Evolutionary conservation across 2,113 vertebrate genomes (phyloP).

Genomic region (Solenodon paradoxus): DNA sequence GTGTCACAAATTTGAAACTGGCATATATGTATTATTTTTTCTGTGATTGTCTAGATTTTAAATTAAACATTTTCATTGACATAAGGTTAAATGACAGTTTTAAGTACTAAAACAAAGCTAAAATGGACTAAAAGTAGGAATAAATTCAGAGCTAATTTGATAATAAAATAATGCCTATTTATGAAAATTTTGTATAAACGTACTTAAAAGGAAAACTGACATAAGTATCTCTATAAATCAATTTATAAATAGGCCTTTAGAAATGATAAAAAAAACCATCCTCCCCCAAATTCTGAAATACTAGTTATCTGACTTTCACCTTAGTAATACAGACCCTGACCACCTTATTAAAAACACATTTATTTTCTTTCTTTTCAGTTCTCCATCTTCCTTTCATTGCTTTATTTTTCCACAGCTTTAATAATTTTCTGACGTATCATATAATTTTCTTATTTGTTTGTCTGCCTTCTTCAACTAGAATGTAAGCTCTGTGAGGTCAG

Average conservation of each 20-base stretch:
- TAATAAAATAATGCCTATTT: background rate
- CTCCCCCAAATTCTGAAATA: background rate
- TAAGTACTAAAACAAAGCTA: background rate
- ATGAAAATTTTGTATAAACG: background rate
- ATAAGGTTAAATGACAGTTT: background rate
- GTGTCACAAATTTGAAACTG: background rate
- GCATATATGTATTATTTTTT: background rate
- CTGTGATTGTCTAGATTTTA: background rate
- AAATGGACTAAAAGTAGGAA: background rate
- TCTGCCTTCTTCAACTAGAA: background rate
- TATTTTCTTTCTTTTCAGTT: background rate
- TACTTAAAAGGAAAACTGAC: background rate
- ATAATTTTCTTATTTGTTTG: background rate
- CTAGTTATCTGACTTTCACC: background rate
- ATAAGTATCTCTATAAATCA: background rate
- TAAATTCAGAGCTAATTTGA: conserved; percentile 22
- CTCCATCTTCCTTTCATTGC: background rate
- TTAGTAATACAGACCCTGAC: background rate
- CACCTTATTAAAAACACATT: background rate
- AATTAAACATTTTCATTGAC: background rate
- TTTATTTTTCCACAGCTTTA: background rate
- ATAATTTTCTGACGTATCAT: background rate
- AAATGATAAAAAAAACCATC: background rate
- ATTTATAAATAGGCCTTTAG: background rate
- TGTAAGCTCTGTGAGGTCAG: background rate